Percentiles rank a stretch among this genome's conserved stretches.
Conservation (phyloP, 1,140 invertebrate genomes). For the Tetragonula clypearis region DNA sequence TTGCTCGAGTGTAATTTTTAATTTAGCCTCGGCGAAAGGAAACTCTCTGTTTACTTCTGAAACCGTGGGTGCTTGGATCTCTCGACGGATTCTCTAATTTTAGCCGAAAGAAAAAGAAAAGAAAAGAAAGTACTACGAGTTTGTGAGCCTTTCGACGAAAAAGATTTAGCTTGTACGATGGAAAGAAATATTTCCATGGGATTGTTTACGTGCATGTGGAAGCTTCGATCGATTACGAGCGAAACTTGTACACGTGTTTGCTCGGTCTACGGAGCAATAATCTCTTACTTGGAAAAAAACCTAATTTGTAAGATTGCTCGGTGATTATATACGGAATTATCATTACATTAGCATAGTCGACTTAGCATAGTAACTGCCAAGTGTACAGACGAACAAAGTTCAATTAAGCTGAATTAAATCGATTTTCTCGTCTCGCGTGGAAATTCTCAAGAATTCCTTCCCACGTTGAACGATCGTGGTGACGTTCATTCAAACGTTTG, state of each 20-base stretch:
- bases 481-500: neutral
- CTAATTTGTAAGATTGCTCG: neutral
- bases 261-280: no score
- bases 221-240: neutral
- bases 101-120: neutral
- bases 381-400: neutral
- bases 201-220: no score
- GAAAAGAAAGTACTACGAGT: no score
- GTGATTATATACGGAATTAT: neutral
- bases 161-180: neutral
- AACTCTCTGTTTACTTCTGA: slow-evolving; percentile 1
- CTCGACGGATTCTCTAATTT: slow-evolving; percentile 13
- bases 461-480: neutral
- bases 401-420: neutral
- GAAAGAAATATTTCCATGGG: neutral
- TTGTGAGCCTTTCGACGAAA: neutral
- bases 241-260: neutral
- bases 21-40: slow-evolving; percentile 3
- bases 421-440: neutral
- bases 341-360: neutral
- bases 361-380: no score
- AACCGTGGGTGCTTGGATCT: neutral
- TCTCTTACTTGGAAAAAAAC: neutral
- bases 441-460: neutral
- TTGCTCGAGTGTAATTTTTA: slow-evolving; percentile 15